Conservation (phyloP, 2,797 vertebrate species). For the Falco peregrinus region DNA sequence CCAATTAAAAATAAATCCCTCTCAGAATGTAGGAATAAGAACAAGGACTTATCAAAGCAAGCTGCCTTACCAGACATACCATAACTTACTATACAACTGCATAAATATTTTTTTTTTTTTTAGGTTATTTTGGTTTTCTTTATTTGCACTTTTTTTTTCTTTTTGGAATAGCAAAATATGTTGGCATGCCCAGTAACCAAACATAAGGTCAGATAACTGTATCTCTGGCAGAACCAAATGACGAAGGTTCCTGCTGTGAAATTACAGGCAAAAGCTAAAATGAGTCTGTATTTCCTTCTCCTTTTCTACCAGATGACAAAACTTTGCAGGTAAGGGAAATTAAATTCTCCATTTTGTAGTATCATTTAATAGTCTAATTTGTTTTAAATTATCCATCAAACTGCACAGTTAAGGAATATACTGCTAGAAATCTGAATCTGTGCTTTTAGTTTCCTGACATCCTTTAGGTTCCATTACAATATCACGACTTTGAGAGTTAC, state of each 20-base stretch:
- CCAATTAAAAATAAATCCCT: background rate
- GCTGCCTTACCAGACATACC: background rate
- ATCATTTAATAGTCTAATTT: constrained; percentile 15
- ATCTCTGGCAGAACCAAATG: background rate
- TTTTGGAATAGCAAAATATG: background rate
- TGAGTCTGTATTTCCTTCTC: background rate
- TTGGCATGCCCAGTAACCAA: background rate
- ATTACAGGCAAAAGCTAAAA: background rate
- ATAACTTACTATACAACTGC: background rate
- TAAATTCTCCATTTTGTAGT: background rate
- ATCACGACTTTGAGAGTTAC: background rate
- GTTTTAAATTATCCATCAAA: constrained; percentile 43
- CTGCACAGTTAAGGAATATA: background rate
- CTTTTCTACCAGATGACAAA: background rate
- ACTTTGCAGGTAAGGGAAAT: background rate
- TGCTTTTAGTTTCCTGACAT: background rate
- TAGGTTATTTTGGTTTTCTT: background rate
- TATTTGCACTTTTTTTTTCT: background rate
- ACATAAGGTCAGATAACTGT: background rate
- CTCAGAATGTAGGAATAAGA: background rate
- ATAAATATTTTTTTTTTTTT: background rate
- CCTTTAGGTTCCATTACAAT: background rate
- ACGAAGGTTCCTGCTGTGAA: background rate
- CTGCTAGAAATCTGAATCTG: background rate
- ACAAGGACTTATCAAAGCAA: background rate